Base-by-base conservation (phyloP, 2,888 invertebrate genomes). In the Rotaria sp. region DNA sequence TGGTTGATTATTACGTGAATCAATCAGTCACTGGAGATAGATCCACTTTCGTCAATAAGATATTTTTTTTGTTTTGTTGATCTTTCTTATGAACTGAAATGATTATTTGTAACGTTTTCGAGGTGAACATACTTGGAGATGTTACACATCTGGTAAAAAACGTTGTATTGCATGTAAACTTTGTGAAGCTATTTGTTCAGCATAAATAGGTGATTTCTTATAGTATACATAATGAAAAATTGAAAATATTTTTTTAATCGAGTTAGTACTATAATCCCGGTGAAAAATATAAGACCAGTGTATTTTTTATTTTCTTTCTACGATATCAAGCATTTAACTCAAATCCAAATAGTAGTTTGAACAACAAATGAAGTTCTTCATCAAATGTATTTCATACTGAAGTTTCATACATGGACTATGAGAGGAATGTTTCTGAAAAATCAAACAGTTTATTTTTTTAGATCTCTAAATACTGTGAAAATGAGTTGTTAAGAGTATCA, bases 11-110 rank as follows among this genome's bases (percentile, higher is more conserved):
- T 96, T 98, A 90, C 96, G 96, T 92, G 97, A 98, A 92, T 97
- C 98, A 98, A 99, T 92, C 99, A 99, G 91, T 99, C 99, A 0
- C 99, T 99, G 92, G 99, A 99, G 91, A 99, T 99, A 91, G 99
- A 97, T 59, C 99, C 99, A 7, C 92, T 99, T 84, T 97, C 97
- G 89, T 97, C 99, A 0, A 38, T 38, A 75, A 75, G 21, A 24
- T 21, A 21, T 50, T 10, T 21, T 8, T 67, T 21, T 3, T 67
- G 18, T 50, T 13, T 45, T 45, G 5, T 11, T 45, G 10, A 45
- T 50, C 3, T 35, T 26, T 67, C 18, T 3, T 35, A 15, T 50
- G 3, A 15, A 67, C 2, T 15, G 0, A 35, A 8, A 24, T 24
- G 2, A 11, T 41, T 41, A 1, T 38, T 41, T 75, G 2, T 41